Conservation (phyloP, 2,888 invertebrate genomes). For the Tortricodes alternella region DNA sequence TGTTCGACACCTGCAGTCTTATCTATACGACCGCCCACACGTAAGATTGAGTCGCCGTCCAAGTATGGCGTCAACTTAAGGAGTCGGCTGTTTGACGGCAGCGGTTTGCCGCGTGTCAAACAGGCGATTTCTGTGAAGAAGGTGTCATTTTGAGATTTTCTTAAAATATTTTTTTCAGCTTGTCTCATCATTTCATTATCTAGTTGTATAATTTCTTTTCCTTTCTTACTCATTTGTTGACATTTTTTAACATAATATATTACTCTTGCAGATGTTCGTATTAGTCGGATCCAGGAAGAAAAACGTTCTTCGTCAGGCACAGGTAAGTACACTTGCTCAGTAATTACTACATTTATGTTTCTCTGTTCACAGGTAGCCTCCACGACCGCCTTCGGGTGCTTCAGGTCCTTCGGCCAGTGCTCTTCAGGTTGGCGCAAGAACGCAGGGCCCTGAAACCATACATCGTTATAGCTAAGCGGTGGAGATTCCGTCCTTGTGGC, state of each 20-base stretch:
- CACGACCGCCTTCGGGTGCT: neutral
- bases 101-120: constrained; percentile 3
- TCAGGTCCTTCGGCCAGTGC: constrained; percentile 26
- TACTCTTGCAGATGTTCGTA: constrained; percentile 29
- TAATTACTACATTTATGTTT: constrained; percentile 1
- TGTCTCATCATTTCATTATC: constrained; percentile 21
- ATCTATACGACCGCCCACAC: constrained; percentile 32
- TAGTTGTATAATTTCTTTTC: neutral
- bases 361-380: constrained; percentile 15
- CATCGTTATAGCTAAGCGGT: constrained; percentile 2
- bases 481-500: constrained; percentile 32
- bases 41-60: constrained; percentile 24
- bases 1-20: constrained; percentile 6
- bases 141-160: constrained; percentile 26
- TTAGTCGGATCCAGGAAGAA: constrained; percentile 27
- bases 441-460: constrained; percentile 32
- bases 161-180: constrained; percentile 24
- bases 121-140: constrained; percentile 25
- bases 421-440: constrained; percentile 27
- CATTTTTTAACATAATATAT: constrained; percentile 29
- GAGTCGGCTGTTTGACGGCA: constrained; percentile 28
- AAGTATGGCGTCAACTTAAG: constrained; percentile 26
- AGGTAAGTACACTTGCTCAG: neutral
- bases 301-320: constrained; percentile 28
- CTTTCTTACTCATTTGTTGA: neutral